These are phyloP conservation scores for Petrocephalus zakoni DNA, from an alignment of 2,113 vertebrate genomes.

Conservation along the genomic window DNA sequence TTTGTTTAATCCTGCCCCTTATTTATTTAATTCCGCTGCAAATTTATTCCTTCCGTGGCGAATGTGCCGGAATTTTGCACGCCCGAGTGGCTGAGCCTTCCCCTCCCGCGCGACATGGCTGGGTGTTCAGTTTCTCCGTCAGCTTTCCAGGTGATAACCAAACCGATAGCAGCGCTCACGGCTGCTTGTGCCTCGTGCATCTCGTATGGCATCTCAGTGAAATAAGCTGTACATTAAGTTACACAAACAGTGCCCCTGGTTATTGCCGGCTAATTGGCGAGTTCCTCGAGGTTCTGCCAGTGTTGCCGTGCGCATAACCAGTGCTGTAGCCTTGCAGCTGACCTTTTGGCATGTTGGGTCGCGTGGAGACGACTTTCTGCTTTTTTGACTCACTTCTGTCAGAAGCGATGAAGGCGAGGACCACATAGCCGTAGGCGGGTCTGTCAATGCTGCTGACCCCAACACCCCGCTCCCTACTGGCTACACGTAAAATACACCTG, in stretches of 20 bases:
- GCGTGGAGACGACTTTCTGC: conserved; percentile 39
- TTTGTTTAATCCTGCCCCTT: conserved; percentile 30
- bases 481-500: conserved; percentile 47
- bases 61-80: background rate
- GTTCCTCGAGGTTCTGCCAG: conserved; percentile 25
- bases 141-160: background rate
- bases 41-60: conserved; percentile 39
- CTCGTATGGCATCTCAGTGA: background rate
- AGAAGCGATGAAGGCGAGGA: conserved; percentile 47
- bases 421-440: conserved; percentile 39
- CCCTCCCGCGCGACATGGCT: background rate
- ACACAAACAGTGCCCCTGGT: background rate
- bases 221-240: background rate
- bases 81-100: background rate
- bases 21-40: conserved; percentile 43
- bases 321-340: conserved; percentile 42
- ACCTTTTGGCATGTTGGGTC: conserved; percentile 31
- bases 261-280: background rate
- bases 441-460: conserved; percentile 54
- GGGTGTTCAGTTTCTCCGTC: background rate
- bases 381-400: conserved; percentile 51
- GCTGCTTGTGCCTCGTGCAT: background rate
- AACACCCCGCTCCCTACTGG: conserved; percentile 26
- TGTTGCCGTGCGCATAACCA: conserved; percentile 18
- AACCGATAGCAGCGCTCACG: background rate